Conservation (phyloP, 2,797 vertebrate genomes). For the Rhynchotus rufescens region DNA sequence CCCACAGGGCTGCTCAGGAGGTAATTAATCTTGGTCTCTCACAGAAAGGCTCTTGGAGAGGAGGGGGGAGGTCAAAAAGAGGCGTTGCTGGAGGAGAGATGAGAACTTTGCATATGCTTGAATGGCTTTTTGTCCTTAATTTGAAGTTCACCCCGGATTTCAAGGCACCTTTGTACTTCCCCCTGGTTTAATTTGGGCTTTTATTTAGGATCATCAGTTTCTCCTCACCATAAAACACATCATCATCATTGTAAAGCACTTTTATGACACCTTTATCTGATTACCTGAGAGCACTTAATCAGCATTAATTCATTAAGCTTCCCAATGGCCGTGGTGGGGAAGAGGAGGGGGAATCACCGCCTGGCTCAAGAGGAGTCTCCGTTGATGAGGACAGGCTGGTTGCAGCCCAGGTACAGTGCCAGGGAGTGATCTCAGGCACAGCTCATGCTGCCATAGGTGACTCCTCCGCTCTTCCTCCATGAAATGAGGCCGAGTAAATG, state of each 20-base stretch:
- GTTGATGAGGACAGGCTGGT: background rate
- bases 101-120: background rate
- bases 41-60: constrained; percentile 34
- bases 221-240: constrained; percentile 64
- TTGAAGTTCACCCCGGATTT: background rate
- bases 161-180: constrained; percentile 18
- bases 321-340: fast-evolving
- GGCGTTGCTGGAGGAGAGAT: background rate
- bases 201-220: constrained; percentile 69
- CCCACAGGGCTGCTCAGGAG: constrained; percentile 36
- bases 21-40: constrained; percentile 65
- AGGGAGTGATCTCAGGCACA: background rate
- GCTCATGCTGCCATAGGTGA: background rate
- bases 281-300: constrained; percentile 63
- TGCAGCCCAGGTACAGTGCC: background rate
- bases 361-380: background rate
- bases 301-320: constrained; percentile 66
- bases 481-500: background rate
- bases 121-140: constrained; percentile 22
- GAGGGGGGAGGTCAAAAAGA: background rate
- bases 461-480: fast-evolving
- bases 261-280: constrained; percentile 69
- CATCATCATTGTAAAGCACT: constrained; percentile 51
- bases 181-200: constrained; percentile 15
- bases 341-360: background rate